Evolutionary conservation across 2,113 vertebrate genomes (phyloP), one percentile per base, ranked within the genome.

Genomic region (Macaca mulatta): DNA sequence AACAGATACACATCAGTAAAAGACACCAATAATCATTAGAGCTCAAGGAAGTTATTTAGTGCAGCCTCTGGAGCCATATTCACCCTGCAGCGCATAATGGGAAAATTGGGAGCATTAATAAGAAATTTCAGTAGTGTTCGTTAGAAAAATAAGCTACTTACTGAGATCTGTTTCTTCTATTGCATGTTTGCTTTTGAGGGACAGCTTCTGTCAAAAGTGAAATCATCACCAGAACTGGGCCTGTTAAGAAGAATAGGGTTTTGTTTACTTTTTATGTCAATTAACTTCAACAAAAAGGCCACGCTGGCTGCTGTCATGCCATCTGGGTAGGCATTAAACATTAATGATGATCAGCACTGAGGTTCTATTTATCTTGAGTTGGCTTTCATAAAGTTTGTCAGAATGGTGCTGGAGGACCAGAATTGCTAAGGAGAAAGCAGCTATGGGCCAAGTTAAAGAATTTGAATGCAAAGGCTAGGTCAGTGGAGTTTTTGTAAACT

Each of bases 101-200:
- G 52, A 79, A 97, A 94, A 93, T 32, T 18, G 50, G 18, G 9
- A 92, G 43, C 69, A 57, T 64, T 81, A 61, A 9, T 35, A 55
- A 75, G 81, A 80, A 57, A 90, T 84, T 77, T 82, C 32, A 83
- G 43, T 89, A 83, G 50, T 50, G 9, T 93, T 69, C 77, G 20
- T 90, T 83, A 96, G 67, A 82, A 96, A 92, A 74, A 77, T 43
- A 83, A 96, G 10, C 59, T 93, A 67, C 90, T 69, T 92, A 61
- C 82, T 69, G 81, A 90, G 93, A 95, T 59, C 48, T 67, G 3
- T 59, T 96, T 74, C 78, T 92, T 89, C 77, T 32, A 48, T 13
- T 90, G n/a, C 35, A 3, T 72, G 22, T 90, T 82, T 94, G 70
- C 45, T 89, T 88, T 88, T 78, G 45, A 89, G 55, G 16, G 48